These are phyloP conservation scores for Gastrophryne carolinensis DNA, from an alignment of 2,797 vertebrate species.

Conservation along the genomic window DNA sequence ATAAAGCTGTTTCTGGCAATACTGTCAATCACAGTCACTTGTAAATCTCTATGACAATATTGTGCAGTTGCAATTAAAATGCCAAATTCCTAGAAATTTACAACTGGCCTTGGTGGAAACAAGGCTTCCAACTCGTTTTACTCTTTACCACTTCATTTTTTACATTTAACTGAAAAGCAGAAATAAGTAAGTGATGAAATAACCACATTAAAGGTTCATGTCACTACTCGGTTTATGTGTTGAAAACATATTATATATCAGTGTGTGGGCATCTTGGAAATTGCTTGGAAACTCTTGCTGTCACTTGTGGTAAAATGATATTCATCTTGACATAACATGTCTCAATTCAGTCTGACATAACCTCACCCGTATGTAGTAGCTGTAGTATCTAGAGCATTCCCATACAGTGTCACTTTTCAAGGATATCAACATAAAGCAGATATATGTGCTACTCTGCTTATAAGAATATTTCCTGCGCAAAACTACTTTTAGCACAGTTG, in stretches of 20 bases:
- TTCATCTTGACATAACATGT: conserved; percentile 23
- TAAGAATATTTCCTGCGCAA: conserved; percentile 11
- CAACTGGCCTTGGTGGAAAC: too few species aligned
- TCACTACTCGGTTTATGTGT: neutral
- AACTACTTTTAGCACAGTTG: conserved; percentile 40
- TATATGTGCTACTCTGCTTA: conserved; percentile 12
- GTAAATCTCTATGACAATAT: too few species aligned
- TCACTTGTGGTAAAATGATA: conserved; percentile 18
- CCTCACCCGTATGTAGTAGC: conserved; percentile 2
- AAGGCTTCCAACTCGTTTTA: neutral
- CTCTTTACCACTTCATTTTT: neutral
- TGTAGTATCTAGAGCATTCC: neutral
- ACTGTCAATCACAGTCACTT: too few species aligned
- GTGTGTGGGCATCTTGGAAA: neutral
- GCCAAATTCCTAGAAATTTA: too few species aligned
- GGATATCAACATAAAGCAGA: conserved; percentile 21
- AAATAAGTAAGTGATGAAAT: neutral
- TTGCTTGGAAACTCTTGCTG: conserved; percentile 4
- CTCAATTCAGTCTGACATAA: conserved; percentile 11
- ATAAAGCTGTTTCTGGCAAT: too few species aligned
- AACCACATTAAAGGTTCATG: neutral
- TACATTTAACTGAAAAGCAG: neutral
- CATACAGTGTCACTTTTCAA: conserved; percentile 38
- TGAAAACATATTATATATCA: neutral
- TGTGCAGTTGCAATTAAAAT: too few species aligned